These are phyloP conservation scores for Solenodon paradoxus DNA, from an alignment of 2,113 vertebrate species.

Conservation along the genomic window DNA sequence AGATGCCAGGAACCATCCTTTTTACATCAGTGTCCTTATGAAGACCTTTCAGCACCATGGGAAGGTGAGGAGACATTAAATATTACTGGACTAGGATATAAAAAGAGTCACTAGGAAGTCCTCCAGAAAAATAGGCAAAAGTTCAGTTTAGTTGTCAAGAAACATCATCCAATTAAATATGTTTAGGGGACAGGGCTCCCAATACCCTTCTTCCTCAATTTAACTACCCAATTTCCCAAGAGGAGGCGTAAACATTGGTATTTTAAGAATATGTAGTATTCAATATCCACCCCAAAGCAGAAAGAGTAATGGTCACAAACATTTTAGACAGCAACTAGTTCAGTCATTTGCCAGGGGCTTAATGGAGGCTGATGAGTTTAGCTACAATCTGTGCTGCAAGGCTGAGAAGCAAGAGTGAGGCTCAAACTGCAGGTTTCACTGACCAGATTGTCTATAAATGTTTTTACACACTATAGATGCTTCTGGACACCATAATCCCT, in stretches of 20 bases:
- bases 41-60: slow-evolving; percentile 5
- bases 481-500: neutral
- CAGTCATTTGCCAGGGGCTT: slow-evolving; percentile 9
- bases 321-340: slow-evolving; percentile 12
- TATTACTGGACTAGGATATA: neutral
- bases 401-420: neutral
- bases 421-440: slow-evolving; percentile 27
- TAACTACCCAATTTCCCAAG: neutral
- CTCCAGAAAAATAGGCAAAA: neutral
- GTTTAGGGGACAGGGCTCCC: neutral
- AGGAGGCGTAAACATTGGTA: neutral
- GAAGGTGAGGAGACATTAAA: neutral
- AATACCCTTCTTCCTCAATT: neutral
- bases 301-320: neutral
- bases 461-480: slow-evolving; percentile 18
- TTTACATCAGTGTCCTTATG: neutral
- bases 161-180: neutral
- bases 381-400: slow-evolving; percentile 4
- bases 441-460: slow-evolving; percentile 12
- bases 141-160: neutral
- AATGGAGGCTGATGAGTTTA: neutral
- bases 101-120: neutral
- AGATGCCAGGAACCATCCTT: slow-evolving; percentile 53
- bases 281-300: neutral
- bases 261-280: neutral